Conservation (phyloP, 2,888 invertebrate species). For the Hydropsyche betteni region DNA sequence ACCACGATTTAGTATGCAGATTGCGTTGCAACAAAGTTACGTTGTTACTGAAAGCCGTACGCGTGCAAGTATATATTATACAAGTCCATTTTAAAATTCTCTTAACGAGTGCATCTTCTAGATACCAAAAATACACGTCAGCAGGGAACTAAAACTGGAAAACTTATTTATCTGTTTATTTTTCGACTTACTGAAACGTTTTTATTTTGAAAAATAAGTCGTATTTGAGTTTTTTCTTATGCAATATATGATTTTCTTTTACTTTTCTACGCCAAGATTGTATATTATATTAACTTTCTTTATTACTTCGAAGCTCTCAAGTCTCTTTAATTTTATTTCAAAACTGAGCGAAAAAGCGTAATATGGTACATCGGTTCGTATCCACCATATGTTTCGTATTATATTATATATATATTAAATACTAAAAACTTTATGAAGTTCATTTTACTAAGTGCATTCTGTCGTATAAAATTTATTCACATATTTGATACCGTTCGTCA, state of each 20-base stretch:
- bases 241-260: constrained; percentile 10
- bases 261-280: neutral
- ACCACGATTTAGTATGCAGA: constrained; percentile 19
- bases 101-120: constrained; percentile 1
- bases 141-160: neutral
- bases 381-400: too few species aligned
- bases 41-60: constrained; percentile 11
- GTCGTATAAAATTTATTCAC: too few species aligned
- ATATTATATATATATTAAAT: too few species aligned
- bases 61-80: neutral
- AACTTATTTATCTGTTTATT: constrained; percentile 3
- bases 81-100: constrained; percentile 23
- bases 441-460: too few species aligned
- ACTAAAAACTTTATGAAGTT: too few species aligned
- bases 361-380: too few species aligned
- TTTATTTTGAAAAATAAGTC: neutral
- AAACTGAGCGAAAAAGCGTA: too few species aligned
- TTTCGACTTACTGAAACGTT: neutral
- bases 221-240: neutral
- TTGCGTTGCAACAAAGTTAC: constrained; percentile 26
- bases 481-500: too few species aligned
- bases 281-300: constrained; percentile 20
- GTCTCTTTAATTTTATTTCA: too few species aligned
- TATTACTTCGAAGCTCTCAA: neutral
- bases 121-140: neutral